Evolutionary conservation across 2,797 vertebrate genomes (phyloP).

Genomic region (Bryconaethiops microstoma): DNA sequence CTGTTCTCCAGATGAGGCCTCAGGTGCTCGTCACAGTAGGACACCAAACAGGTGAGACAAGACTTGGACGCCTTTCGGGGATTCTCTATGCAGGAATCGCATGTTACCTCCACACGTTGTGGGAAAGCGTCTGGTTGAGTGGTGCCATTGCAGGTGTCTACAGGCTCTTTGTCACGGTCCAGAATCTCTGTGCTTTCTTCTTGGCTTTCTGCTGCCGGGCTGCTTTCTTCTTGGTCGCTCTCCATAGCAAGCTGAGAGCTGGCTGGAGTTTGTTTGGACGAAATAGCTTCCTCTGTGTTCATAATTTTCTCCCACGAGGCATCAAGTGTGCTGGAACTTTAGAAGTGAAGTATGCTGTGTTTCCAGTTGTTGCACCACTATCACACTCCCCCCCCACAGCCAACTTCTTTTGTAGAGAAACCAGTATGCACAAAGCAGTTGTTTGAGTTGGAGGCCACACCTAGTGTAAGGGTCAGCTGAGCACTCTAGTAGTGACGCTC

Average conservation of each 20-base stretch:
- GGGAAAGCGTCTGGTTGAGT: not conserved
- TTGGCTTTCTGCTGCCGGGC: not conserved
- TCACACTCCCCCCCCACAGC: not conserved
- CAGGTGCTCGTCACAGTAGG: slow-evolving; percentile 79
- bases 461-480: slow-evolving; percentile 27
- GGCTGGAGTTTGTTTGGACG: not conserved
- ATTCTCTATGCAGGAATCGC: slow-evolving; percentile 79
- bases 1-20: slow-evolving; percentile 81
- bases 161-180: not conserved
- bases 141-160: not conserved
- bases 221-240: not conserved
- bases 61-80: slow-evolving; percentile 76
- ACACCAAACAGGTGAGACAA: slow-evolving; percentile 83
- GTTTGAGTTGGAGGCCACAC: slow-evolving; percentile 37
- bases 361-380: not conserved
- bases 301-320: not conserved
- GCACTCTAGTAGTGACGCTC: slow-evolving; percentile 1
- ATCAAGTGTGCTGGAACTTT: slow-evolving; percentile 4
- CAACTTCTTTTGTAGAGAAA: slow-evolving; percentile 18
- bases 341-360: not conserved
- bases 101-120: slow-evolving; percentile 69
- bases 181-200: not conserved
- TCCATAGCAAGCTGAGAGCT: not conserved
- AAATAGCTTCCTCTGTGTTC: not conserved
- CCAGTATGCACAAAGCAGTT: slow-evolving; percentile 15